Percentiles rank a stretch among this genome's conserved stretches.
These are phyloP conservation scores for Bombyx huttoni DNA, from an alignment of 2,888 invertebrate species.

Conservation along the genomic window DNA sequence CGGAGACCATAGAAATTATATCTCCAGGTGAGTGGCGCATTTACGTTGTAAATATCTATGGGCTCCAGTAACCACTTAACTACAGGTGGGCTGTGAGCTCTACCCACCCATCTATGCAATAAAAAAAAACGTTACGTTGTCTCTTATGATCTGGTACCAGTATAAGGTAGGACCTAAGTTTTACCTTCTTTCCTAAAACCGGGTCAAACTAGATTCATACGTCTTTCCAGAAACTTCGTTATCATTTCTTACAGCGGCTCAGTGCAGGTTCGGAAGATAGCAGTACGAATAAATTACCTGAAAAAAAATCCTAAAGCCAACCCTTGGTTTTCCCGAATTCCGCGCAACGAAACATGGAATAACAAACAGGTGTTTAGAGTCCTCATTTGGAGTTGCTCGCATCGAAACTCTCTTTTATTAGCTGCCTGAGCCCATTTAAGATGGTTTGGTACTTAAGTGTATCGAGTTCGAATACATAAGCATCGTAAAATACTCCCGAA, in stretches of 20 bases:
- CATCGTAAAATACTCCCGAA: constrained; percentile 20
- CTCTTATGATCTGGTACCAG: no score
- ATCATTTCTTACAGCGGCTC: background rate
- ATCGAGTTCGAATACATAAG: constrained; percentile 21
- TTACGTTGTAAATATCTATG: no score
- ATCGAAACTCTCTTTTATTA: constrained; percentile 27
- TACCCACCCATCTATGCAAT: no score
- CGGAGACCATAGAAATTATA: no score
- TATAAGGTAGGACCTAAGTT: no score
- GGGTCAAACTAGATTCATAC: background rate
- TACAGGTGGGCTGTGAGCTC: no score
- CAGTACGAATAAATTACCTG: background rate
- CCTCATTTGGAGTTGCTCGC: constrained; percentile 16
- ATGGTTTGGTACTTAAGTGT: constrained; percentile 18
- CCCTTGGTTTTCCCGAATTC: constrained; percentile 8
- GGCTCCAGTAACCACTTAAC: no score
- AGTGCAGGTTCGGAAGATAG: background rate
- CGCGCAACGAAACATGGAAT: constrained; percentile 19
- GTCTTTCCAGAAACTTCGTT: background rate
- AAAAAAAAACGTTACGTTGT: no score
- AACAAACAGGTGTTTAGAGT: constrained; percentile 30
- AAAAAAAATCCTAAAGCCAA: background rate
- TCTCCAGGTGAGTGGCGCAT: no score
- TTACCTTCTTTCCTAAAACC: no score
- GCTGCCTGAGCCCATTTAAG: constrained; percentile 27